Evolutionary conservation across 2,888 invertebrate genomes (phyloP), one percentile per base, ranked within the genome.

Genomic region (Mayetiola destructor): DNA sequence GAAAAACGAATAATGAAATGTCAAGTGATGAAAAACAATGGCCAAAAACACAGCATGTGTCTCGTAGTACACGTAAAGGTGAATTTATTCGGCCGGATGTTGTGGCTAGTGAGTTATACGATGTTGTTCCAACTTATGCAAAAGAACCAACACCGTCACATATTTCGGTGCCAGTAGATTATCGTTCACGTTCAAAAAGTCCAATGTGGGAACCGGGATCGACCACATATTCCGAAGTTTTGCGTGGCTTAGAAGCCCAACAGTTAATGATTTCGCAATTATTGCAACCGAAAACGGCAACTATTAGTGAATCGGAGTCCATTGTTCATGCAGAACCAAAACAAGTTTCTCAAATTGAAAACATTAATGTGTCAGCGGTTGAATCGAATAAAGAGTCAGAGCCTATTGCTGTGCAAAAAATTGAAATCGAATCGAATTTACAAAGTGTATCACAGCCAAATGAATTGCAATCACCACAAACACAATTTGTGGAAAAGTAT

Each of bases 151-250:
- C 53, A 21, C 53, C 12, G n/a, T n/a, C 40, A 14, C 39, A 27
- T 2, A 40, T 61, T 16, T 58, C 72, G 39, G 62, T 62, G 37
- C 68, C 69, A 0, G 60, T 64, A 5, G 66, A 68, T 12, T 64
- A 64, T 55, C 70, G 77, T 52, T 68, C 70, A n/a, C 75, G 82
- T 62, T 82, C 82, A 0, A 77, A 78, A 42, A 84, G 84, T 68
- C 85, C 85, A 16, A 79, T 83, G 67, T 87, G 86, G 86, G 68
- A 75, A 42, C 83, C 82, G 3, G 85, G 84, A 30, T 81, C 81
- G 23, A 80, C 84, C 54, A 80, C 86, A 53, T 89, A 88, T 69
- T 86, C 89, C 54, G 86, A 87, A 71, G 82, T 89, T 61, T 77
- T 88, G 60, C 79, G 81, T 63, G 86, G 88, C 9, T 68, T 74